Evolutionary conservation across 2,113 vertebrate genomes (phyloP).

Genomic region (Psephotus haematonotus): DNA sequence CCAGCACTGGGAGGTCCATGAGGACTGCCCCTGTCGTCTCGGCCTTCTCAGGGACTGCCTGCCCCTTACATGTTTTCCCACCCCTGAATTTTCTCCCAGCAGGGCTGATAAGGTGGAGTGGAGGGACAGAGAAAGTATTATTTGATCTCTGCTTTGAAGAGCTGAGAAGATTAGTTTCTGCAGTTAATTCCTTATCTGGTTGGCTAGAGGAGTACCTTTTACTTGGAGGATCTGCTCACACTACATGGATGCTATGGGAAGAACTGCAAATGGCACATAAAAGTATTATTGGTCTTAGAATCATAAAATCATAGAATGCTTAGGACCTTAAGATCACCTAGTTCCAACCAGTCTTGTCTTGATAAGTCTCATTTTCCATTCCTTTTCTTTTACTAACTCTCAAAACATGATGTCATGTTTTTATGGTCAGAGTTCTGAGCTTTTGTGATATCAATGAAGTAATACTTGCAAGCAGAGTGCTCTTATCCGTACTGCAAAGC

Average conservation of each 20-base stretch:
- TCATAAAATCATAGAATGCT: background rate
- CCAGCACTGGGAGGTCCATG: background rate
- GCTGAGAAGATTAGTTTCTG: background rate
- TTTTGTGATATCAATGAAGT: background rate
- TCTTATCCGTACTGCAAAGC: background rate
- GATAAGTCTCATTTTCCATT: background rate
- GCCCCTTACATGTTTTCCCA: rapidly evolving
- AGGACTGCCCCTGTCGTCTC: background rate
- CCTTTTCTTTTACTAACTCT: background rate
- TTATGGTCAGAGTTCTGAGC: background rate
- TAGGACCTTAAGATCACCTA: background rate
- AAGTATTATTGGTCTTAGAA: background rate
- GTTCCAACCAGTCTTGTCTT: background rate
- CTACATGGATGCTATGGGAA: background rate
- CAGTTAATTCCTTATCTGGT: background rate
- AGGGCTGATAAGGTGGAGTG: background rate
- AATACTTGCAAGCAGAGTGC: background rate
- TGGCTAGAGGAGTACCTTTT: background rate
- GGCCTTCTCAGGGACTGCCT: rapidly evolving
- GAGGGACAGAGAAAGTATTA: background rate
- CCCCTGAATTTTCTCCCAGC: no score
- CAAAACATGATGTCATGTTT: background rate
- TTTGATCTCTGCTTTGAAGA: background rate
- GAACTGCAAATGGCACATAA: background rate
- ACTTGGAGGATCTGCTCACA: background rate